Evolutionary conservation across 2,113 vertebrate species (phyloP).

Genomic region (Oryzias javanicus): DNA sequence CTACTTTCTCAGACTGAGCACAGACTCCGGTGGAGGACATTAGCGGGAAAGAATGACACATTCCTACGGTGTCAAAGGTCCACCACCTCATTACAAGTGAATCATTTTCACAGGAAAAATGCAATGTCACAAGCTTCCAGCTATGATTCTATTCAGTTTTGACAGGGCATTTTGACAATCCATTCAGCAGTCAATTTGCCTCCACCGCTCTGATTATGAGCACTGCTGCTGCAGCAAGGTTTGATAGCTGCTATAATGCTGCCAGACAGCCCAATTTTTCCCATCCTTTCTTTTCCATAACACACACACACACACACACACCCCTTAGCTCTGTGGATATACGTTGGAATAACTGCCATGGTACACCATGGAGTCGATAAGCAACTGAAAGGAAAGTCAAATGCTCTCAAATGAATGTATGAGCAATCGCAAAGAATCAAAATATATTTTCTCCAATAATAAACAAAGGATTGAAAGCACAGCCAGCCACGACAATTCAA

Average conservation of each 20-base stretch:
- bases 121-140: conserved; percentile 32
- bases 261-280: conserved; percentile 64
- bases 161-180: conserved; percentile 59
- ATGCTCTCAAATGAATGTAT: conserved; percentile 35
- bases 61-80: conserved; percentile 50
- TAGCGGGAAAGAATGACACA: conserved; percentile 52
- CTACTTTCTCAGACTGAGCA: conserved; percentile 17
- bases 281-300: conserved; percentile 24
- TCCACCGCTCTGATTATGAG: conserved; percentile 59
- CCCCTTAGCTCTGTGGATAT: conserved; percentile 41
- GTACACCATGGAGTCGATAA: conserved; percentile 47
- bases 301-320: conserved; percentile 18
- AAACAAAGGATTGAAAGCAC: conserved; percentile 56
- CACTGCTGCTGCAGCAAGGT: conserved; percentile 42
- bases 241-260: conserved; percentile 67
- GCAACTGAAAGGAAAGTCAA: conserved; percentile 24
- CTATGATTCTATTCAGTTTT: conserved; percentile 44
- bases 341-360: conserved; percentile 41
- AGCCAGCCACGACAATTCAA: conserved; percentile 53
- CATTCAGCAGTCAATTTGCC: conserved; percentile 68
- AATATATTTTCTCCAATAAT: conserved; percentile 50
- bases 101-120: conserved; percentile 40
- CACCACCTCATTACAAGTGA: conserved; percentile 45
- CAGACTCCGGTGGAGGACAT: conserved; percentile 39
- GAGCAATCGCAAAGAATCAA: conserved; percentile 39